phyloP scores from a whole-genome alignment of 2,888 invertebrate species.

The Pecten maximus region DNA sequence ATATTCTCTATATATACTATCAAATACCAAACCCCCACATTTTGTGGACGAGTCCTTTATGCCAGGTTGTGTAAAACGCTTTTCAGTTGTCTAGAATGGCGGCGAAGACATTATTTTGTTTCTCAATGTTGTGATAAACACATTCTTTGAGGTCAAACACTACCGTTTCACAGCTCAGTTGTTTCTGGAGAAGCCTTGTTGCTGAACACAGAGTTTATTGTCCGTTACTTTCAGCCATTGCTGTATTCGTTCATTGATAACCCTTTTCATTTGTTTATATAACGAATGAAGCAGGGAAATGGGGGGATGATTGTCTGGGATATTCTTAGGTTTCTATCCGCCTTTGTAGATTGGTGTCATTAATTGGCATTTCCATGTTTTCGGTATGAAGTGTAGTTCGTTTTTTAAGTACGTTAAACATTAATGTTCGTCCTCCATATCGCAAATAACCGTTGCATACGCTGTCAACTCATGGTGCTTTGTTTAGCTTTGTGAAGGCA shows the following conservation, averaged over 20 bases:
- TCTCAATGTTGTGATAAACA: constrained; percentile 18
- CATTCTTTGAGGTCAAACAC: no score
- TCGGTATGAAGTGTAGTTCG: background rate
- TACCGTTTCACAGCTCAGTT: no score
- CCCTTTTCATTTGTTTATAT: constrained; percentile 38
- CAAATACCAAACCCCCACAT: constrained; percentile 10
- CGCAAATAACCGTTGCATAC: no score
- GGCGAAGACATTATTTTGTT: constrained; percentile 33
- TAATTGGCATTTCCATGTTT: constrained; percentile 23
- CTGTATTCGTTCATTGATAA: constrained; percentile 19
- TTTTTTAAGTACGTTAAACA: background rate
- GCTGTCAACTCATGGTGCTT: no score
- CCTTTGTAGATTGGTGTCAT: constrained; percentile 41
- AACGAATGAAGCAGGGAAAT: constrained; percentile 42
- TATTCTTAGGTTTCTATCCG: constrained; percentile 44
- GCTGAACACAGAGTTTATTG: no score
- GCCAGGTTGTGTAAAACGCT: constrained; percentile 43
- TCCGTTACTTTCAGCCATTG: no score
- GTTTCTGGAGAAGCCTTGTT: no score
- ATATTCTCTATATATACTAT: no score
- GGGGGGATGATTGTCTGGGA: constrained; percentile 44
- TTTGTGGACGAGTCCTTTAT: constrained; percentile 21
- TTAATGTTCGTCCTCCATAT: no score
- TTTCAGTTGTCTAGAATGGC: constrained; percentile 37
- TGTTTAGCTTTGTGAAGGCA: no score